Base-by-base conservation (phyloP, 2,113 vertebrate genomes). In the Chitala chitala region DNA sequence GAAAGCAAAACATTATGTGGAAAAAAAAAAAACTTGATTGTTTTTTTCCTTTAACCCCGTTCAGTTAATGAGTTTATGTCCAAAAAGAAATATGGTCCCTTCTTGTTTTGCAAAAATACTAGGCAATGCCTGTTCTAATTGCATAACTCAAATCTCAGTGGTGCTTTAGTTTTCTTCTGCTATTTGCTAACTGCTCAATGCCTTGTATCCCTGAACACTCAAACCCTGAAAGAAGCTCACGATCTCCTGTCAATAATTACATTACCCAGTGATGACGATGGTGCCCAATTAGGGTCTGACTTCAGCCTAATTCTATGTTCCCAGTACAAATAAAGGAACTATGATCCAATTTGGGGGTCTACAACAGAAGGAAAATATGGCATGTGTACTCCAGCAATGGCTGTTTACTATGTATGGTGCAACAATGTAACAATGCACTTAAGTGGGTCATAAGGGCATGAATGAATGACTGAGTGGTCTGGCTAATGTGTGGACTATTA, bases 241-340 rank as follows among this genome's bases (percentile, higher is more conserved):
- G 48, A 10, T 42, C 63, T 44, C 63, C 63, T 65, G 36, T 24
- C 64, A 68, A 48, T 68, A 46, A 68, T 68, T 68, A 68, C 22
- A 68, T 68, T 68, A 24, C 20, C 4, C 20, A 40, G 42, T 31
- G 64, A 68, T 31, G 40, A 48, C 42, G 9, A 9, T 26, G 42
- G 20, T 48, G 22, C 40, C 64, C 42, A 26, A 22, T 48, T 68
- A 68, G 22, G 64, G 42, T 48, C 13, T 26, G 15, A 46, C 64
- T n/a, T 46, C 10, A 68, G 40, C 42, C 64, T 68, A 48, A 42
- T 42, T 26, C 64, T 68, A 29, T 68, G 10, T 46, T 68, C 42
- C 22, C 42, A 48, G 64, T 22, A 31, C 24, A 48, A 44, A 68
- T 68, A 26, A 68, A 48, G 42, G 0, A 6, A 17, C 12, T 22